Percentiles rank a stretch among this genome's conserved stretches.
Evolutionary conservation across 2,113 vertebrate species (phyloP).

Genomic region (Atherinomorus stipes): DNA sequence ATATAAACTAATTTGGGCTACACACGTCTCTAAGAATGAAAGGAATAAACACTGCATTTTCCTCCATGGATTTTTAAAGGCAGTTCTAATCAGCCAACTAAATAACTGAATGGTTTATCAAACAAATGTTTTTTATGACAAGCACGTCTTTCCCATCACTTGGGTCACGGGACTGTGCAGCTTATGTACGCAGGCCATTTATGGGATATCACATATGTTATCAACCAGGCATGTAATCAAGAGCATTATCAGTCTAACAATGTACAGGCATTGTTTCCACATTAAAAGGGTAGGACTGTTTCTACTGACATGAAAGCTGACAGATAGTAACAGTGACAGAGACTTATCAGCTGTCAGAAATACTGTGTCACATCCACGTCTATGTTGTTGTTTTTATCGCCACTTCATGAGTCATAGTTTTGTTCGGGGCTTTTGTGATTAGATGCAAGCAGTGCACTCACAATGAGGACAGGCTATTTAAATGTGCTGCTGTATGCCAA

Average conservation of each 20-base stretch:
- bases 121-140: neutral
- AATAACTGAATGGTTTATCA: neutral
- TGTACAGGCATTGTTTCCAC: constrained; percentile 25
- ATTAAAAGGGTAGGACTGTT: constrained; percentile 38
- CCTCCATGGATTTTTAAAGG: neutral
- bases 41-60: no score
- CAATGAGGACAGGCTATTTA: constrained; percentile 4
- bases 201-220: constrained; percentile 18
- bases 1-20: no score
- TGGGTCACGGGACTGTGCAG: neutral
- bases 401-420: neutral
- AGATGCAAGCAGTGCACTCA: constrained; percentile 16
- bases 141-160: neutral
- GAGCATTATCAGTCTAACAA: constrained; percentile 33
- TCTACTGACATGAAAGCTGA: constrained; percentile 32
- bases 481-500: neutral
- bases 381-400: constrained; percentile 33
- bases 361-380: constrained; percentile 16
- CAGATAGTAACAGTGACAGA: constrained; percentile 31
- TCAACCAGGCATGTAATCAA: constrained; percentile 38
- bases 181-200: neutral
- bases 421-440: constrained; percentile 46
- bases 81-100: neutral
- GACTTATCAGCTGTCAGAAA: constrained; percentile 29
- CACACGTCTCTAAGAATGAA: no score